Percentiles rank a stretch among this genome's conserved stretches.
Evolutionary conservation across 2,113 vertebrate genomes (phyloP).

Genomic region (Cardinalis cardinalis): DNA sequence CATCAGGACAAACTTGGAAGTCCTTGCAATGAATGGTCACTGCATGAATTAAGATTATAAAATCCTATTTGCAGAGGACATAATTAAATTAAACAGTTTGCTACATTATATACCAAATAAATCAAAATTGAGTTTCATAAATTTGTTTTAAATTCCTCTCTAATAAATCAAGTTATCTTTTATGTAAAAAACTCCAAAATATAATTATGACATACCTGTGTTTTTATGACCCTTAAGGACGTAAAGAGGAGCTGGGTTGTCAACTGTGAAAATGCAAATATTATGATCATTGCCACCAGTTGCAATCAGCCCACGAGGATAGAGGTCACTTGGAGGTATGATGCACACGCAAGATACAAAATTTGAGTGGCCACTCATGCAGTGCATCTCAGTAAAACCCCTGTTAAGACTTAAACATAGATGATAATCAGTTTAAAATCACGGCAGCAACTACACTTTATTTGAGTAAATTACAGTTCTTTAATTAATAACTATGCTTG

Average conservation of each 20-base stretch:
- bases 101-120: neutral
- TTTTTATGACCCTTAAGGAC: conserved; percentile 91
- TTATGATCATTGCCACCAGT: conserved; percentile 94
- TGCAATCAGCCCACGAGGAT: conserved; percentile 89
- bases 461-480: neutral
- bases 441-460: neutral
- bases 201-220: conserved; percentile 76
- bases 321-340: conserved; percentile 87
- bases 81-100: neutral
- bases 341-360: conserved; percentile 96
- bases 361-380: conserved; percentile 92
- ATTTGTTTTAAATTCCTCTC: neutral
- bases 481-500: neutral
- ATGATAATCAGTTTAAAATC: neutral
- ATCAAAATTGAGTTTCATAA: neutral
- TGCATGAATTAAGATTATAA: neutral
- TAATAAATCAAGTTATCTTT: neutral
- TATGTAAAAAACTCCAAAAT: neutral
- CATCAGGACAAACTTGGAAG: neutral
- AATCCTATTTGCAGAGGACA: neutral
- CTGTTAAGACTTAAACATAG: conserved; percentile 82
- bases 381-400: conserved; percentile 89
- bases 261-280: conserved; percentile 91
- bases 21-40: neutral
- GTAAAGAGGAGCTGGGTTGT: conserved; percentile 83